A percentile compares a stretch with the other conserved stretches of the same genome.
Evolutionary conservation across 2,888 invertebrate genomes (phyloP).

Genomic region (Diploptera punctata): DNA sequence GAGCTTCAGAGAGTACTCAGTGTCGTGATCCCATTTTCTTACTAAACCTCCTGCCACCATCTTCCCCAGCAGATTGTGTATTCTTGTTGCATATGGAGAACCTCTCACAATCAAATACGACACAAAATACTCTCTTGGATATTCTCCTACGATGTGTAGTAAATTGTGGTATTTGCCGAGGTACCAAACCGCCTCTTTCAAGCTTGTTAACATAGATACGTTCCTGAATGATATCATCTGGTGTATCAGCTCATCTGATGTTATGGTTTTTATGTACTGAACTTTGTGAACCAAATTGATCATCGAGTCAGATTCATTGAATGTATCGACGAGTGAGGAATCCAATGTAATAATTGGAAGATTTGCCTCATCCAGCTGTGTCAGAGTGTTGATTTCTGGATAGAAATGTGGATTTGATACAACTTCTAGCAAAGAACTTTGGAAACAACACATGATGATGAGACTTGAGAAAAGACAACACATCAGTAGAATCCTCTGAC

Average conservation of each 20-base stretch:
- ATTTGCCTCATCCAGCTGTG: conserved; percentile 54
- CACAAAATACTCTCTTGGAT: conserved; percentile 7
- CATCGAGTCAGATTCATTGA: conserved; percentile 44
- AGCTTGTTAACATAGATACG: neutral
- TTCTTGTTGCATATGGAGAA: neutral
- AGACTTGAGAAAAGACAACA: conserved; percentile 52
- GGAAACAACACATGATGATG: conserved; percentile 55
- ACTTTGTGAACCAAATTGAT: neutral
- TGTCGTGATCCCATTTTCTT: neutral
- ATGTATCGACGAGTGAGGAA: conserved; percentile 49
- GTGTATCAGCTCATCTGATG: neutral
- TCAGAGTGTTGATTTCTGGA: conserved; percentile 55
- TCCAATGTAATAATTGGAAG: conserved; percentile 53
- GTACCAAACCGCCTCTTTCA: neutral
- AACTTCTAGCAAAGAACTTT: conserved; percentile 56
- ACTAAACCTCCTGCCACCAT: neutral
- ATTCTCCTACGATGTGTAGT: neutral
- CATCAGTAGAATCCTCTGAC: conserved; percentile 52
- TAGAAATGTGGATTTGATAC: conserved; percentile 55
- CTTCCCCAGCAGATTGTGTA: neutral
- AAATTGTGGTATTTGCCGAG: neutral
- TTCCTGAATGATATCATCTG: neutral
- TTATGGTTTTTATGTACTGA: neutral
- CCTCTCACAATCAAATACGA: conserved; percentile 1
- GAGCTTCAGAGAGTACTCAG: neutral